phyloP scores from a whole-genome alignment of 2,888 invertebrate species.

The Euproctis similis region DNA sequence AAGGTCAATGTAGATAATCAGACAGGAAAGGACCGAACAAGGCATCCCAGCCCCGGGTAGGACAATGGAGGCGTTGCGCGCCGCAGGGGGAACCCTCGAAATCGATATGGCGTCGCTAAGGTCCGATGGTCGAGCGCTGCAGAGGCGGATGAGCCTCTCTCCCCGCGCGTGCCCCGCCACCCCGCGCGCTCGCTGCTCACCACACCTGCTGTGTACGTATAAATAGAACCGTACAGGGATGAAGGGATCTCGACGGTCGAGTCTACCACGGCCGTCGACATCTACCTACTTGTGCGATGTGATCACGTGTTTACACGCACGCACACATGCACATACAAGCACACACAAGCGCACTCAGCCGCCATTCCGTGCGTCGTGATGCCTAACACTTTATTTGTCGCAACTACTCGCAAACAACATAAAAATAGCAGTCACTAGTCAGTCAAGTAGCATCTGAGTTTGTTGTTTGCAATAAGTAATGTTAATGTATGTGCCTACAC shows the following conservation, averaged over 20 bases:
- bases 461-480: constrained; percentile 18
- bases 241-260: constrained; percentile 65
- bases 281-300: constrained; percentile 33
- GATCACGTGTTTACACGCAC: constrained; percentile 24
- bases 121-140: constrained; percentile 74
- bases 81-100: constrained; percentile 75
- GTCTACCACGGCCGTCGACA: constrained; percentile 50
- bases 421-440: constrained; percentile 53
- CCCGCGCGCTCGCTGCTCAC: constrained; percentile 44
- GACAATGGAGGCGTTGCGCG: constrained; percentile 69
- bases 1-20: constrained; percentile 35
- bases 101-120: constrained; percentile 77
- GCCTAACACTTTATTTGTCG: constrained; percentile 52
- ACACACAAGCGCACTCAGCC: too few species aligned
- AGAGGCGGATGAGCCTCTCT: constrained; percentile 67
- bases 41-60: constrained; percentile 64
- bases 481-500: constrained; percentile 13
- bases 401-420: constrained; percentile 56
- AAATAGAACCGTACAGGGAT: constrained; percentile 64
- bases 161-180: constrained; percentile 46
- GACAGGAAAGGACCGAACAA: constrained; percentile 70
- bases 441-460: constrained; percentile 31
- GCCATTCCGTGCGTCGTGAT: constrained; percentile 35
- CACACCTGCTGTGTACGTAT: constrained; percentile 75
- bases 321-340: constrained; percentile 36